Conservation (phyloP, 2,797 vertebrate genomes). For the Periparus ater region DNA sequence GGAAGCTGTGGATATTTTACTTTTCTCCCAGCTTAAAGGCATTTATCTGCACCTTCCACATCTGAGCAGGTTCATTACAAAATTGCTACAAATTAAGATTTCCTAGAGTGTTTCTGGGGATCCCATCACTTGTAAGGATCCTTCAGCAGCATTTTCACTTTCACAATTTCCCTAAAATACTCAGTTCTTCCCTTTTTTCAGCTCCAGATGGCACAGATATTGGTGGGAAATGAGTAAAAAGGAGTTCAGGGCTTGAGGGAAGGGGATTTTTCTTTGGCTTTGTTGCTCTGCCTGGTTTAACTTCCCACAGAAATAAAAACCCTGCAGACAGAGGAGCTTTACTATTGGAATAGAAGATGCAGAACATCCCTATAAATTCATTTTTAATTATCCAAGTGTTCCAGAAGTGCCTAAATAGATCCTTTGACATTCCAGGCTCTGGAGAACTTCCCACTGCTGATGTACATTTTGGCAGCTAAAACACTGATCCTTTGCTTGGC, state of each 20-base stretch:
- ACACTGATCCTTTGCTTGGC: constrained; percentile 89
- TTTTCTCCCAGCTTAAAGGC: neutral
- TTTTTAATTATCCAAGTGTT: neutral
- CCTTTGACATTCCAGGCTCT: constrained; percentile 78
- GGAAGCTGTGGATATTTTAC: neutral
- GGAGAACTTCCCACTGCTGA: constrained; percentile 89
- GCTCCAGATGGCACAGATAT: neutral
- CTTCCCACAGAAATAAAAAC: neutral
- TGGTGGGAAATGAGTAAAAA: neutral
- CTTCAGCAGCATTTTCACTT: neutral
- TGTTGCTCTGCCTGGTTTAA: neutral
- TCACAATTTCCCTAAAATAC: neutral
- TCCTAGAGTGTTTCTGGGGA: neutral
- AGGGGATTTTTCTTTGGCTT: neutral
- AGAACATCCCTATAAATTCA: neutral
- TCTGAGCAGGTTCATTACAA: neutral
- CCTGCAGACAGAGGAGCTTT: neutral
- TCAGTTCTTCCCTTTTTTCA: neutral
- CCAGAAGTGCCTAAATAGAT: neutral
- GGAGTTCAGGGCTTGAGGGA: neutral
- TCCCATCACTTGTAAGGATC: neutral
- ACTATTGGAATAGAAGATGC: neutral
- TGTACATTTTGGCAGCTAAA: constrained; percentile 94
- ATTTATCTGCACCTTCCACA: neutral
- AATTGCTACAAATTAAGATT: neutral